Base-by-base conservation (phyloP, 2,113 vertebrate species). In the Abramis brama region DNA sequence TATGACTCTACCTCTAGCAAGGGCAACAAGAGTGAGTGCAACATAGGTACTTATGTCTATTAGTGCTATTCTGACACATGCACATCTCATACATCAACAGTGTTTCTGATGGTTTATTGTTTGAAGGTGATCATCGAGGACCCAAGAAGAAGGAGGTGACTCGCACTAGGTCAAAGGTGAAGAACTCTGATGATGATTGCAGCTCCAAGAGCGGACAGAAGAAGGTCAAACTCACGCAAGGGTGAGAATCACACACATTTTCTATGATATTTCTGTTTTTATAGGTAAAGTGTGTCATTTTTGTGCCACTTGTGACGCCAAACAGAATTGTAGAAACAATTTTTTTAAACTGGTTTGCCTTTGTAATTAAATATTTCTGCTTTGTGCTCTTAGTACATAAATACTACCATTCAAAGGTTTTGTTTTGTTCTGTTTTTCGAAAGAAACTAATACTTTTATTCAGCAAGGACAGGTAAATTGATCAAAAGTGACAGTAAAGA, bases 1-100 rank as follows among this genome's bases (percentile, higher is more conserved):
- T 97, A 96, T 84, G 96, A 97, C 93, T 97, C 96, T 82, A 95
- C 96, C 88, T 97, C 96, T 79, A 97, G 96, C 94, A 97, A 97
- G 93, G 95, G 96, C 92, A 97, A 97, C 94, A 97, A 96, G 94
- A 96, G 96, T 97, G 94, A 96, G 96, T 92, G 91, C 17, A 17
- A 52, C 13, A 80, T 43, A 17, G 6, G 11, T 62, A 10, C 9
- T 64, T 27, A 33, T 6, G 5, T 2, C 50, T 0, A 17, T 75
- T 47, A 25, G 23, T 62, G 33, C 4, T 62, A 13, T 80, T 64
- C 62, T 39, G 25, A 21, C 36, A 39, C 12, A 8, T 39, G 25
- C 12, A 80, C n/a, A 45, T 45, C 57, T 62, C 9, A 21, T n/a
- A 45, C 1, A 50, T 64, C 25, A 30, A 8, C 55, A 66, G 7